Percentiles rank a stretch among this genome's conserved stretches.
phyloP scores from a whole-genome alignment of 2,113 vertebrate species.

The Eptesicus fuscus region DNA sequence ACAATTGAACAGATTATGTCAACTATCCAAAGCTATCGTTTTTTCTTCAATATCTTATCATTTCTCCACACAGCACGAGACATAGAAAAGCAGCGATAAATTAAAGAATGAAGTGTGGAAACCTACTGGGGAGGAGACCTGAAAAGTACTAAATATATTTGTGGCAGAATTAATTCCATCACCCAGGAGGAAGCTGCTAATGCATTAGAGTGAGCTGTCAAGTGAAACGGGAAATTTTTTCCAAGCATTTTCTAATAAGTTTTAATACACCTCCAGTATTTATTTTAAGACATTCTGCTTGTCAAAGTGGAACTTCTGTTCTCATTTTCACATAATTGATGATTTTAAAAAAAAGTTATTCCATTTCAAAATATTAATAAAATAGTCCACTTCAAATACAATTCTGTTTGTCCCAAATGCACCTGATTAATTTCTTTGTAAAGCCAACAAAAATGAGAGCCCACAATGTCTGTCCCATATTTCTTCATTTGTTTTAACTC shows the following conservation, averaged over 20 bases:
- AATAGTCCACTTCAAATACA: constrained; percentile 50
- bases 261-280: constrained; percentile 41
- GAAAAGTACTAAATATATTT: constrained; percentile 61
- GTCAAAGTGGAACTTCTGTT: constrained; percentile 57
- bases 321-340: constrained; percentile 59
- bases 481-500: constrained; percentile 2
- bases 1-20: constrained; percentile 49
- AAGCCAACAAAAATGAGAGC: constrained; percentile 22
- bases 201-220: constrained; percentile 39
- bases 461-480: background rate
- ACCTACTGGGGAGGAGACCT: constrained; percentile 26
- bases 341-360: background rate
- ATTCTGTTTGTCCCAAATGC: constrained; percentile 29
- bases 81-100: constrained; percentile 48
- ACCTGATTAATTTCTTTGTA: constrained; percentile 45
- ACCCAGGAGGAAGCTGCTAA: constrained; percentile 64
- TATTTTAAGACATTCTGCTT: constrained; percentile 66
- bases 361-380: constrained; percentile 58
- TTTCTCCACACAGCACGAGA: constrained; percentile 53
- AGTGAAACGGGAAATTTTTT: constrained; percentile 47
- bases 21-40: constrained; percentile 54
- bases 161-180: constrained; percentile 71
- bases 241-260: constrained; percentile 46
- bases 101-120: constrained; percentile 50
- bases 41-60: constrained; percentile 58